A percentile compares a stretch with the other conserved stretches of the same genome.
phyloP scores from a whole-genome alignment of 2,113 vertebrate genomes.

The Columba livia region DNA sequence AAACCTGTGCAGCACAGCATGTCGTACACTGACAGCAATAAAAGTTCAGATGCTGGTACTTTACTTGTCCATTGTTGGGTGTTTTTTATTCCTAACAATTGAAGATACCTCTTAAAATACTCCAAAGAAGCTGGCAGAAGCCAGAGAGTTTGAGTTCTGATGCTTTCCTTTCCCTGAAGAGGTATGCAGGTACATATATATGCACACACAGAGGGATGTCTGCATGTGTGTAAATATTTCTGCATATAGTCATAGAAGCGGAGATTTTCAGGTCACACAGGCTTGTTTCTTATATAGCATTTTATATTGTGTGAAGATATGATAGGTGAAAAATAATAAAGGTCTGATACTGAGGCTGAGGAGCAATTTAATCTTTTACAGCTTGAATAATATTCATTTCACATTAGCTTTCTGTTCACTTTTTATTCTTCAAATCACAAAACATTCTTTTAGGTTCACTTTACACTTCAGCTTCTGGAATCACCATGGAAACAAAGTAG shows the following conservation, averaged over 20 bases:
- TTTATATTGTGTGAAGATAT: background rate
- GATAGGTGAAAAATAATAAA: background rate
- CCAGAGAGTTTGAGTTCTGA: background rate
- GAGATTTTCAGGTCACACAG: background rate
- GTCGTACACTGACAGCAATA: background rate
- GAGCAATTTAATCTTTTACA: background rate
- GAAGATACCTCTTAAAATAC: background rate
- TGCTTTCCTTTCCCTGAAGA: background rate
- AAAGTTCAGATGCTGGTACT: background rate
- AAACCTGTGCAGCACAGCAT: background rate
- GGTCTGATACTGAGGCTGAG: background rate
- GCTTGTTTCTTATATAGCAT: background rate
- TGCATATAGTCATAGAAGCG: background rate
- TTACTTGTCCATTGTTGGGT: background rate
- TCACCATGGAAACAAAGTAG: background rate
- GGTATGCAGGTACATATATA: background rate
- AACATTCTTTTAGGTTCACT: background rate
- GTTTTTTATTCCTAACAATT: background rate
- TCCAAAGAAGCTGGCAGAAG: background rate
- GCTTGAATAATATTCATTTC: background rate
- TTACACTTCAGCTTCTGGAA: background rate
- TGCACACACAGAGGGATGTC: fast-evolving
- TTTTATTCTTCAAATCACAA: background rate
- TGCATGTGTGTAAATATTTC: background rate
- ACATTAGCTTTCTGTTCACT: background rate